Conservation (phyloP, 2,888 invertebrate genomes). For the Patella ulyssiponensis region DNA sequence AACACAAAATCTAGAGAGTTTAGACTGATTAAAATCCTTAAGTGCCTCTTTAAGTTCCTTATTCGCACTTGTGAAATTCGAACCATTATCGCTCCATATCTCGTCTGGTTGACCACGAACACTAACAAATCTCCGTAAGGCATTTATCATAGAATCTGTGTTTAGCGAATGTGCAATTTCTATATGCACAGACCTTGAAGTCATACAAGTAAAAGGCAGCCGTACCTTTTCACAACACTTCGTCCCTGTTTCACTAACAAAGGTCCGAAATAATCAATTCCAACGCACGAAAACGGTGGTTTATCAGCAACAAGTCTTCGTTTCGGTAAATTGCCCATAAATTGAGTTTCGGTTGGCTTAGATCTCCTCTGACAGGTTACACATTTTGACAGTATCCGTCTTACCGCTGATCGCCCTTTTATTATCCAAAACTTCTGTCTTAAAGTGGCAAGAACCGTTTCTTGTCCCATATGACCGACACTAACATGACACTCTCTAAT, state of each 20-base stretch:
- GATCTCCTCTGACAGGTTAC: background rate
- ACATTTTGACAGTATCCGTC: background rate
- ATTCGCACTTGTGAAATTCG: background rate
- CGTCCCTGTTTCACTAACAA: conserved; percentile 29
- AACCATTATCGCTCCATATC: too few relatives aligned
- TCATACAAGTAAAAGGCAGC: conserved; percentile 37
- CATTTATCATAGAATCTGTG: conserved; percentile 29
- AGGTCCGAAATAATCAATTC: conserved; percentile 41
- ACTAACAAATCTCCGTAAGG: conserved; percentile 26
- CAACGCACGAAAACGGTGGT: conserved; percentile 38
- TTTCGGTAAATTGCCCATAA: conserved; percentile 34
- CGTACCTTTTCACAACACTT: conserved; percentile 29
- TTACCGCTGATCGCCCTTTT: background rate
- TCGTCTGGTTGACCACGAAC: conserved; percentile 11
- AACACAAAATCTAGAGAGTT: too few relatives aligned
- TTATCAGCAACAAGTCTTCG: conserved; percentile 27
- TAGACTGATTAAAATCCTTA: conserved; percentile 1
- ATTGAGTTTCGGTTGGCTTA: conserved; percentile 11
- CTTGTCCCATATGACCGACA: background rate
- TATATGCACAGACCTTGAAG: conserved; percentile 26
- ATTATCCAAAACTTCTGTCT: background rate
- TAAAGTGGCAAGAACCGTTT: background rate
- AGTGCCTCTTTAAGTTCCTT: conserved; percentile 14
- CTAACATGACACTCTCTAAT: background rate
- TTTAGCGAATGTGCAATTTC: conserved; percentile 22